Evolutionary conservation across 2,888 invertebrate genomes (phyloP).

Genomic region (Eudasyphora cyanicolor): DNA sequence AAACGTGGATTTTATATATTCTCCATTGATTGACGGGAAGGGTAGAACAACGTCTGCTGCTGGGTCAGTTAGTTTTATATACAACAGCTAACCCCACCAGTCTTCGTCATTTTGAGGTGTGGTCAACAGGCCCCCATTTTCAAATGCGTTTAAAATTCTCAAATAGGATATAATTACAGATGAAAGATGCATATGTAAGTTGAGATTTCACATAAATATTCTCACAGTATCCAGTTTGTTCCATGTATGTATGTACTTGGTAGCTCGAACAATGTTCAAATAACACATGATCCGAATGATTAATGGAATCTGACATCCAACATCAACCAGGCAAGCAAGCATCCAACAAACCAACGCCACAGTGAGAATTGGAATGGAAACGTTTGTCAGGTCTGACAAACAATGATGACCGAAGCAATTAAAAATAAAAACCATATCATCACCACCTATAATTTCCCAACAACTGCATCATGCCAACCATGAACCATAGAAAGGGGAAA

Average conservation of each 20-base stretch:
- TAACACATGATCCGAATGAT: conserved; percentile 41
- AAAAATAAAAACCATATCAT: conserved; percentile 62
- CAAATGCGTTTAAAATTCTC: neutral
- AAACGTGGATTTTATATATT: too few relatives aligned
- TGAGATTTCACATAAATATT: neutral
- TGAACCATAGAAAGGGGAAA: neutral
- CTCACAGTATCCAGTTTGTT: neutral
- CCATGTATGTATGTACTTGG: neutral
- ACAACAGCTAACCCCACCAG: too few relatives aligned
- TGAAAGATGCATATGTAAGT: neutral
- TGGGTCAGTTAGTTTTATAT: too few relatives aligned
- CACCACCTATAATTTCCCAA: conserved; percentile 40
- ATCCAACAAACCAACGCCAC: neutral
- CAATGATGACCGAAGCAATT: conserved; percentile 57
- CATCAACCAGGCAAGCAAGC: too few relatives aligned
- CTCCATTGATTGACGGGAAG: too few relatives aligned
- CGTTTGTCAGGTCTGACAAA: neutral
- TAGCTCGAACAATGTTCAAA: conserved; percentile 29
- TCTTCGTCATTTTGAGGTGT: neutral
- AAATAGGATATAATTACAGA: neutral
- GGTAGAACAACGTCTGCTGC: too few relatives aligned
- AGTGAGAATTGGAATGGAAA: conserved; percentile 33
- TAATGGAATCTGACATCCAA: conserved; percentile 8
- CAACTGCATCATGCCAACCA: neutral
- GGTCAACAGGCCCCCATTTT: neutral